Percentiles rank a stretch among this genome's conserved stretches.
Evolutionary conservation across 1,140 invertebrate species (phyloP).

Genomic region (Dufourea novaeangliae): DNA sequence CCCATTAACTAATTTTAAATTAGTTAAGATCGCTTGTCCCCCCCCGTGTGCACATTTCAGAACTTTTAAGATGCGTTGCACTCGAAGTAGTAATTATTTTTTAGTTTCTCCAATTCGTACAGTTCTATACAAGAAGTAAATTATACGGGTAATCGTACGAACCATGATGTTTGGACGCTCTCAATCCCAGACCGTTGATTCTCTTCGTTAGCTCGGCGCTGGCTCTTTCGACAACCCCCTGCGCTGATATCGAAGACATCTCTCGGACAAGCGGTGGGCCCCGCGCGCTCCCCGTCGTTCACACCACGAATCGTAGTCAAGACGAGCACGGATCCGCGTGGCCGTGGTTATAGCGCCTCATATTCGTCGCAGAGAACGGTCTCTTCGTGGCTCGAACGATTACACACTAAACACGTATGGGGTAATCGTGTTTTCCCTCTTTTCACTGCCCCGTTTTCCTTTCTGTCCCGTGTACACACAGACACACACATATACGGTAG

Average conservation of each 20-base stretch:
- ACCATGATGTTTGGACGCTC: conserved; percentile 85
- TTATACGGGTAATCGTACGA: too few species aligned
- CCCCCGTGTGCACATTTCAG: too few species aligned
- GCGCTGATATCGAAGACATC: conserved; percentile 86
- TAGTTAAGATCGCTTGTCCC: too few species aligned
- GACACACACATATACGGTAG: too few species aligned
- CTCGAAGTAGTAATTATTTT: too few species aligned
- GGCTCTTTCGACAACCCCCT: conserved; percentile 92
- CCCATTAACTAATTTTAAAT: too few species aligned
- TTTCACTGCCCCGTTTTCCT: not conserved
- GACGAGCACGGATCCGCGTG: conserved; percentile 31
- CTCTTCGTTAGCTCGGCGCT: conserved; percentile 93
- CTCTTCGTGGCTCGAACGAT: too few species aligned
- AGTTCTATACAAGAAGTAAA: too few species aligned
- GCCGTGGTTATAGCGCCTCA: conserved; percentile 35
- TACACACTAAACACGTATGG: not conserved
- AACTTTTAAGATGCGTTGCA: too few species aligned
- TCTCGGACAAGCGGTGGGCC: conserved; percentile 36
- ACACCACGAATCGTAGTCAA: conserved; percentile 57
- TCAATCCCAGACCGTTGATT: conserved; percentile 91
- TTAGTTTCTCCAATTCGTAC: too few species aligned
- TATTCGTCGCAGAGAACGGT: conserved; percentile 41
- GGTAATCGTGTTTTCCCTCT: not conserved
- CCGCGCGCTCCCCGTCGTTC: conserved; percentile 36
- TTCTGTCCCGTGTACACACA: not conserved